phyloP scores from a whole-genome alignment of 2,797 vertebrate genomes.

The Microctenopoma stevenorrisi region DNA sequence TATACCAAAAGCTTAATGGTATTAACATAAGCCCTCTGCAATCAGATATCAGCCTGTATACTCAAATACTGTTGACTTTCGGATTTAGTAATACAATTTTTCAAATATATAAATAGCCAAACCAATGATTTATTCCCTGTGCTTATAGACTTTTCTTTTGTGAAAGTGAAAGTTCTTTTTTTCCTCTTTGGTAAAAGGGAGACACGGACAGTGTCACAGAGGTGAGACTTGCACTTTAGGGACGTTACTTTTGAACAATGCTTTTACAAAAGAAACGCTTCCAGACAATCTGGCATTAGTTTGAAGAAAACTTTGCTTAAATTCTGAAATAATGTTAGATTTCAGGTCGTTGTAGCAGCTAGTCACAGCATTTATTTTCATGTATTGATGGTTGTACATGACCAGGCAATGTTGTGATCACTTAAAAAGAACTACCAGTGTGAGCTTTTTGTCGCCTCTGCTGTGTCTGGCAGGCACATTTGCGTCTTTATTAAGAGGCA shows the following conservation, averaged over 20 bases:
- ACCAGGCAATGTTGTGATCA: not conserved
- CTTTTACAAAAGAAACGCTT: too few relatives aligned
- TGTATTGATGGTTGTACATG: slow-evolving; percentile 4
- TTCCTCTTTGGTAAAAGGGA: not conserved
- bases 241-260: not conserved
- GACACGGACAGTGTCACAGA: not conserved
- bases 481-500: slow-evolving; percentile 6
- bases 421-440: not conserved
- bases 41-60: not conserved
- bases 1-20: not conserved
- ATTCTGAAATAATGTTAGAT: not conserved
- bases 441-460: not conserved
- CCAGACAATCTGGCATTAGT: too few relatives aligned
- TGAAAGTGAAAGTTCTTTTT: not conserved
- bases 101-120: not conserved
- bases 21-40: slow-evolving; percentile 10
- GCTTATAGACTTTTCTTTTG: not conserved
- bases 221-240: not conserved
- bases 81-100: not conserved
- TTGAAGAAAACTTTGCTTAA: too few relatives aligned
- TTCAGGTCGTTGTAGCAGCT: not conserved
- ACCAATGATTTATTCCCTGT: not conserved
- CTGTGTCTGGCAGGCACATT: not conserved
- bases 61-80: not conserved
- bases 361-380: slow-evolving; percentile 1